Conservation (phyloP, 1,140 invertebrate genomes). For the Antheraea pernyi region DNA sequence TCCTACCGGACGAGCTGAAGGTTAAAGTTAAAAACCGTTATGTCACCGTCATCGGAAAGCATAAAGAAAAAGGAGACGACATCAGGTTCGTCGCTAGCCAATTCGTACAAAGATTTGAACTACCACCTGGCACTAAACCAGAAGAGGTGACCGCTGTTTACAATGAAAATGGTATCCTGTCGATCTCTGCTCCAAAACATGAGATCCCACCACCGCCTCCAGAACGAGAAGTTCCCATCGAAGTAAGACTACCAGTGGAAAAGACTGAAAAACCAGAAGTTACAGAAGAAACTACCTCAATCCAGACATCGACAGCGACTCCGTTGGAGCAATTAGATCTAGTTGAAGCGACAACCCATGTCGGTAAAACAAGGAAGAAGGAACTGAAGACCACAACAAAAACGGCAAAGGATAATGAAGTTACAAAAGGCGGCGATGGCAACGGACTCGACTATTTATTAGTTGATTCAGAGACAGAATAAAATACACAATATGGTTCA, state of each 20-base stretch:
- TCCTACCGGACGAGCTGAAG: conserved; percentile 88
- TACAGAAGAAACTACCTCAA: conserved; percentile 30
- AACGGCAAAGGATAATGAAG: conserved; percentile 63
- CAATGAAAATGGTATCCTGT: conserved; percentile 83
- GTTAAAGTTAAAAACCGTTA: conserved; percentile 87
- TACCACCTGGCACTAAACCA: conserved; percentile 78
- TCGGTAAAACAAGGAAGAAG: conserved; percentile 71
- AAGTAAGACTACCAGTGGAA: conserved; percentile 41
- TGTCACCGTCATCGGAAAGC: conserved; percentile 85
- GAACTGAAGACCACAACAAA: conserved; percentile 64
- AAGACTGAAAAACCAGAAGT: conserved; percentile 38
- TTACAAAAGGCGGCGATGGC: conserved; percentile 55
- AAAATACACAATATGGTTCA: conserved; percentile 22
- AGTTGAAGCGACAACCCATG: conserved; percentile 57
- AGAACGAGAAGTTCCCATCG: conserved; percentile 61
- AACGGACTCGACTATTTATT: conserved; percentile 65
- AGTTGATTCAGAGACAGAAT: conserved; percentile 54
- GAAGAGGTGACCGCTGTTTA: conserved; percentile 81
- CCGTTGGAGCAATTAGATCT: conserved; percentile 48
- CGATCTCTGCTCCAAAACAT: conserved; percentile 80
- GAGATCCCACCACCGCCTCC: conserved; percentile 62
- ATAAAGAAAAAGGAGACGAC: conserved; percentile 82
- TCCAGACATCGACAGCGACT: conserved; percentile 37
- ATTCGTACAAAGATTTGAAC: conserved; percentile 83
- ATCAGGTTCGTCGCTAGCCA: conserved; percentile 84